Evolutionary conservation across 2,797 vertebrate species (phyloP), one percentile per base, ranked within the genome.

Genomic region (Macropodus opercularis): DNA sequence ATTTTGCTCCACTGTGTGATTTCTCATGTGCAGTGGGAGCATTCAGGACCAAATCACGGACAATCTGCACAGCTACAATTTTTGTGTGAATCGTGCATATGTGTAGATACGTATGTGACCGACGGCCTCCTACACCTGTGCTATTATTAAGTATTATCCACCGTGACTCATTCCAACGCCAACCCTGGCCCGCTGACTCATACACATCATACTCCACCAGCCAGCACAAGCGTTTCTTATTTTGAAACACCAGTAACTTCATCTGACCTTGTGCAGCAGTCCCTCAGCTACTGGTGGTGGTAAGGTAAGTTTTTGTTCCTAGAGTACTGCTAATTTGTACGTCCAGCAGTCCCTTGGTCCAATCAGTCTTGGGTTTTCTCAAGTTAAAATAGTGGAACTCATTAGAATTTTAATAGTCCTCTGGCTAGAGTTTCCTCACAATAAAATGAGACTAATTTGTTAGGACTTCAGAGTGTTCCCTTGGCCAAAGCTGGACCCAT

Each of bases 101-200:
- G n/a, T 58, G 51, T 70, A 49, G 66, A 74, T 62, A 68, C 56
- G 54, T 72, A 70, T 60, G 59, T 79, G 67, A 69, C 58, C 64
- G 50, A 22, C 48, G 9, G 8, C 81, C 76, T 78, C 83, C 84
- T 59, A 84, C 85, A 77, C 72, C 8, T 15, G 41, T 55, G 61
- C 86, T 85, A 85, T 74, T 85, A 85, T 78, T 90, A 87, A 76
- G 50, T 69, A 68, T 79, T 67, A 83, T 82, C 70, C 58, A 72
- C 41, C 79, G 67, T 90, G 88, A 90, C 54, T 87, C 85, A 85
- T 60, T 57, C 55, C 34, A 57, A 78, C 69, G 35, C 78, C 86
- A 84, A 82, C 84, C 75, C 81, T 65, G 69, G 36, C 47, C 63
- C 42, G 69, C 73, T 86, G 82, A 85, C 71, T 89, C 83, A 83